Base-by-base conservation (phyloP, 2,113 vertebrate genomes). In the Todiramphus saurophagus region DNA sequence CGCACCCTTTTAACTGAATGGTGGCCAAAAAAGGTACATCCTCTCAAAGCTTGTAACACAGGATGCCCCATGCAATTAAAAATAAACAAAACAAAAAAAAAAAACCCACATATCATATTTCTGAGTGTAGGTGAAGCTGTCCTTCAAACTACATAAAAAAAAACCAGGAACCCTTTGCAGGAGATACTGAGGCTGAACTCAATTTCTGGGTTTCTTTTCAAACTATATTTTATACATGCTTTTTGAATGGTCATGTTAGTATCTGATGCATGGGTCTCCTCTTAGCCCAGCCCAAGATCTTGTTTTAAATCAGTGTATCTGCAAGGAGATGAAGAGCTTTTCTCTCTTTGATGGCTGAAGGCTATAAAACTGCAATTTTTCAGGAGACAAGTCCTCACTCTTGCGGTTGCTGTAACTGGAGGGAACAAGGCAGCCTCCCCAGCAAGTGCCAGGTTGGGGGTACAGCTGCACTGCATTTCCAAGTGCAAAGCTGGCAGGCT, bases 391-490 rank as follows among this genome's bases (percentile, higher is more conserved):
- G 53, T 46, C 68, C 16, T 60, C 25, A 14, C n/a, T 70, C 56
- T 43, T 63, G 25, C 11, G 4, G 31, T 27, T 1, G 2, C 46
- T 0, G 0, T 17, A 35, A 4, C 43, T 51, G 31, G 13, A 82
- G 20, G 23, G 39, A 92, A 70, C 5, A 46, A 50, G 19, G 23
- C 5, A 0, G 33, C 41, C 27, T 69, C 31, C 46, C 13, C 59
- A 56, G n/a, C 23, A 76, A 1, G 0, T 10, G 7, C 35, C 64
- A 16, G 13, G 64, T 66, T 2, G 1, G 2, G 16, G 12, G 4
- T 37, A 39, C 41, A 39, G 53, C 31, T 13, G 0, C 17, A 31
- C 7, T 46, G 4, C 30, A 31, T 10, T 90, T 76, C 59, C 59
- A 70, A 53, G 55, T 8, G 27, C 27, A 60, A 41, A 80, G 50